A percentile compares a stretch with the other conserved stretches of the same genome.
phyloP scores from a whole-genome alignment of 2,113 vertebrate genomes.

The Elephantulus edwardii region DNA sequence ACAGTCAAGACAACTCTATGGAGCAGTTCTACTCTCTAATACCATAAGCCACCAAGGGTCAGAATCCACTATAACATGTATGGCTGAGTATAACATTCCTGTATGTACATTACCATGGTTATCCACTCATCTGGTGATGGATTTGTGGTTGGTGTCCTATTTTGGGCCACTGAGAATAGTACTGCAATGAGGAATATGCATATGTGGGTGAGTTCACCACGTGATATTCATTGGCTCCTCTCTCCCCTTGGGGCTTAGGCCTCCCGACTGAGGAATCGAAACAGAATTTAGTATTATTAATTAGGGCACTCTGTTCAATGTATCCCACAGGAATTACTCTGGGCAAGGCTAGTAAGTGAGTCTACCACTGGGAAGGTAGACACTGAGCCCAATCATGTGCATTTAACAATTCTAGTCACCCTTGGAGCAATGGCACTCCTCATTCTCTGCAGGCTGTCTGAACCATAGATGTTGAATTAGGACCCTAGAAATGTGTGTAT shows the following conservation, averaged over 20 bases:
- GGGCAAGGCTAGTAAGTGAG: background rate
- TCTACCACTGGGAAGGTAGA: background rate
- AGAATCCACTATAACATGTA: background rate
- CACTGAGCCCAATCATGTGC: background rate
- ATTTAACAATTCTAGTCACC: background rate
- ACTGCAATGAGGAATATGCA: background rate
- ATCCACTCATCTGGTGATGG: background rate
- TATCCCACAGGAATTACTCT: background rate
- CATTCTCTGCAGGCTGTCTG: background rate
- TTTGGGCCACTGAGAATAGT: background rate
- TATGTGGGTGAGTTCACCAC: background rate
- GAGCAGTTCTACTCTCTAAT: background rate
- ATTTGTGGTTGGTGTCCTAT: background rate
- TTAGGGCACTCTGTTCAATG: background rate
- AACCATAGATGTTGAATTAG: background rate
- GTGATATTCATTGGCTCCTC: background rate
- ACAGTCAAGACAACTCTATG: background rate
- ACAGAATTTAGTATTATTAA: background rate
- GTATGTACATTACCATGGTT: background rate
- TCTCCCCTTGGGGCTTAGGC: background rate
- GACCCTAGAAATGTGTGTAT: background rate
- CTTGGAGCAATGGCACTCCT: background rate
- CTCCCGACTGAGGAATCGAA: background rate
- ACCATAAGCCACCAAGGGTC: background rate
- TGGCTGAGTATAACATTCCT: background rate